A percentile compares a stretch with the other conserved stretches of the same genome.
These are phyloP conservation scores for Hemiprocne comata DNA, from an alignment of 2,113 vertebrate species.

Conservation along the genomic window DNA sequence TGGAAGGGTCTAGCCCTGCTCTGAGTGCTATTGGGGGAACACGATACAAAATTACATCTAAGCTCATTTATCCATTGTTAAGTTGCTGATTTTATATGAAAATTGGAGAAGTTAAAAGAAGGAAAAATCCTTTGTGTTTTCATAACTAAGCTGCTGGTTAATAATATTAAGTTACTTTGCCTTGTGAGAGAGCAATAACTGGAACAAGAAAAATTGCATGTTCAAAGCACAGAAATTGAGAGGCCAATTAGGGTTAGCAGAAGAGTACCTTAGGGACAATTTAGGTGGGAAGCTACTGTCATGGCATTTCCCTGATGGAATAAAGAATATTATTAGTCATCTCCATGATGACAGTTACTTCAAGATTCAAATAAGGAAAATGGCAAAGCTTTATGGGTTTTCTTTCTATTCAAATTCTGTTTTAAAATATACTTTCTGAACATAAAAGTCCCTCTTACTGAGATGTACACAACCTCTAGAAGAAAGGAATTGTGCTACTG, in stretches of 20 bases:
- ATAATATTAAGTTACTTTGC: not conserved
- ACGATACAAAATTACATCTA: not conserved
- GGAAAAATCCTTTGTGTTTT: not conserved
- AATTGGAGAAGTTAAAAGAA: not conserved
- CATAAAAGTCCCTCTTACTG: not conserved
- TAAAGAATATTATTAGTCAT: not conserved
- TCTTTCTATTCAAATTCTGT: not conserved
- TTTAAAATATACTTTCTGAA: not conserved
- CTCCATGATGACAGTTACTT: not conserved
- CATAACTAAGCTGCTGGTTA: not conserved
- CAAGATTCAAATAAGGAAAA: not conserved
- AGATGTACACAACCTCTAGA: not conserved
- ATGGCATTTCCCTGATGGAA: not conserved
- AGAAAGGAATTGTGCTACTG: not conserved
- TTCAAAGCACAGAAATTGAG: not conserved
- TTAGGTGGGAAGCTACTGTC: not conserved
- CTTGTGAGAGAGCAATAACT: not conserved
- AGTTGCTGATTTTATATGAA: not conserved
- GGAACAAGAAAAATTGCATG: not conserved
- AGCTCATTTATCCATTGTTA: not conserved
- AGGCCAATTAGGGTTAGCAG: not conserved
- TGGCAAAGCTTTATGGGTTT: fast-evolving
- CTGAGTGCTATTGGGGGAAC: not conserved
- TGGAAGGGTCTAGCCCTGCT: not conserved
- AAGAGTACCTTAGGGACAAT: not conserved